Evolutionary conservation across 2,888 invertebrate species (phyloP), one percentile per base, ranked within the genome.

Genomic region (Drosophila pegasa): DNA sequence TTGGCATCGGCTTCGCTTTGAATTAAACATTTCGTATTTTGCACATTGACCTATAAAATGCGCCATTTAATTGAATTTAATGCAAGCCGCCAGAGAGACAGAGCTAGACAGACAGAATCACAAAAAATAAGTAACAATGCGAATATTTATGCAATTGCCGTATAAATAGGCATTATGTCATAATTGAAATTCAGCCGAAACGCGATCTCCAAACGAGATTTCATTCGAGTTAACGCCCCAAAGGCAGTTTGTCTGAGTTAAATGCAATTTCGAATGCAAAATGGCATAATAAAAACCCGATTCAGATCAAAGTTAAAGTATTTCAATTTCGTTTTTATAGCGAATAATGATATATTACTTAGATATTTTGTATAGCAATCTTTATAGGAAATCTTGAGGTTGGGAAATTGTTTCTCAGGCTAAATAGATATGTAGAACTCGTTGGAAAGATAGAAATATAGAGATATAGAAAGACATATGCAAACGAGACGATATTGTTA

Each of bases 121-220:
- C 25, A 31, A 57, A 37, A 73, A 55, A 54, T 22, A 43, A 51
- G 50, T 41, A 41, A 67, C 48, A 67, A 67, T 54, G 69, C 18
- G 52, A 18, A 54, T 56, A 71, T 63, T 56, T 64, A 66, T 63
- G 63, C 41, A 74, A 56, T 58, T 77, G 55, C 47, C 60, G 48
- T 43, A 76, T 68, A 68, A 71, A 84, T 69, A 72, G 45, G 65
- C 64, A 86, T 83, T 86, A 74, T 88, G 87, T 83, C 87, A 83
- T 82, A 85, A 73, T 61, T 75, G 56, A 52, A 61, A 57, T 56
- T 50, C 38, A 51, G 51, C 40, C 29, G 40, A 48, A 33, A 5
- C 61, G 25, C 43, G 51, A 54, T 63, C 22, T 16, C n/a, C 27
- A 67, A 62, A 38, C 73, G 12, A 72, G 66, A 56, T 72, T 48